Evolutionary conservation across 2,113 vertebrate species (phyloP), one percentile per base, ranked within the genome.

Genomic region (Herpailurus yagouaroundi): DNA sequence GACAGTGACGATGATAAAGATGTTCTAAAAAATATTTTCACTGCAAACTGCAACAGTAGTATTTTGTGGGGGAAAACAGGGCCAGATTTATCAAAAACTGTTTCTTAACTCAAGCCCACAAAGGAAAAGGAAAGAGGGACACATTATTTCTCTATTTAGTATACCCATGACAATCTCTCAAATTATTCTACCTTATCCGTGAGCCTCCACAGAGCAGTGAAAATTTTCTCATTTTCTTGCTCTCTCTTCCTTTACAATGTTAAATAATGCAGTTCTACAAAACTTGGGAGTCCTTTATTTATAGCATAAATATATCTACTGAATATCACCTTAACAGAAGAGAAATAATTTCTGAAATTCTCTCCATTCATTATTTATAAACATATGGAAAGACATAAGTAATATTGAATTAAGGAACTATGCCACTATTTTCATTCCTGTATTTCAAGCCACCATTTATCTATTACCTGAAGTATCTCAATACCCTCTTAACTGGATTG

Each of bases 181-280:
- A 95, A 71, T 60, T 33, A 50, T 1, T 21, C 27, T 15, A 64
- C 11, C 29, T 84, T 88, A 71, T n/a, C 64, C 52, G 38, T 55
- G 15, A 88, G 64, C 33, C 74, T 90, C 18, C 33, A 83, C 23
- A 57, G 13, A 90, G 12, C 45, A 83, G 52, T 66, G 64, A 83
- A 79, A 79, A 27, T 29, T 45, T 60, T 88, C 69, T 60, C 13
- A 90, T 77, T 66, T 83, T 82, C 74, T 76, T 76, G 57, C 33
- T 60, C 45, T 73, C n/a, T 82, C 73, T 96, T 83, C 45, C 81
- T 93, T 86, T 90, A 89, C 55, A 85, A 91, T 7, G 52, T 50
- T 94, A 82, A 97, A 96, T 74, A 95, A 88, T 7, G 9, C 19
- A 89, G 31, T 68, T 91, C 71, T 29, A 80, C n/a, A 91, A 86